Evolutionary conservation across 2,113 vertebrate genomes (phyloP).

Genomic region (Thymallus thymallus): DNA sequence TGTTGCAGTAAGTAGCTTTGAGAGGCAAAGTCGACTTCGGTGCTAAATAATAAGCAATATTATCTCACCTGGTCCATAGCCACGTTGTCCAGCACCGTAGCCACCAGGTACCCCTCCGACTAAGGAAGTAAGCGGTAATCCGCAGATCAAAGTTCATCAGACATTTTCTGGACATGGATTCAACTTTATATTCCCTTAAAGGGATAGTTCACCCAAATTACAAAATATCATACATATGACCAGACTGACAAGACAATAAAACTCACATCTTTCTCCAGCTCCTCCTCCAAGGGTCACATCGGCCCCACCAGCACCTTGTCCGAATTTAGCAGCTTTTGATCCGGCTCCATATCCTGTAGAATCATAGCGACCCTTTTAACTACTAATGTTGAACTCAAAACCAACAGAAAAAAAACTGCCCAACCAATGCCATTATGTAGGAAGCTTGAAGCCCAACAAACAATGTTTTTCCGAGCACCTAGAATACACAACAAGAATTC

Average conservation of each 20-base stretch:
- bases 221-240: too few species aligned
- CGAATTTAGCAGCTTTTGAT: conserved; percentile 71
- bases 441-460: too few species aligned
- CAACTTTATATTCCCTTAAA: background rate
- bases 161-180: background rate
- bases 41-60: too few species aligned
- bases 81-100: conserved; percentile 12
- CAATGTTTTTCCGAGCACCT: too few species aligned
- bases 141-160: background rate
- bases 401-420: too few species aligned
- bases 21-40: too few species aligned
- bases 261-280: conserved; percentile 47
- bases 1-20: too few species aligned
- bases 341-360: conserved; percentile 61
- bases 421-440: too few species aligned
- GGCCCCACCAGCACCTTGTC: conserved; percentile 32
- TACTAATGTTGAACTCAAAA: too few species aligned
- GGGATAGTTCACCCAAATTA: background rate
- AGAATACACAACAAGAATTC: too few species aligned
- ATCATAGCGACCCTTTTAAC: too few species aligned
- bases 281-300: conserved; percentile 50
- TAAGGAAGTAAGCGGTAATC: conserved; percentile 4
- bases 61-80: conserved; percentile 16
- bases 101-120: conserved; percentile 3
- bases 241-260: background rate